These are phyloP conservation scores for Casuarius casuarius DNA, from an alignment of 2,113 vertebrate species.

Conservation along the genomic window DNA sequence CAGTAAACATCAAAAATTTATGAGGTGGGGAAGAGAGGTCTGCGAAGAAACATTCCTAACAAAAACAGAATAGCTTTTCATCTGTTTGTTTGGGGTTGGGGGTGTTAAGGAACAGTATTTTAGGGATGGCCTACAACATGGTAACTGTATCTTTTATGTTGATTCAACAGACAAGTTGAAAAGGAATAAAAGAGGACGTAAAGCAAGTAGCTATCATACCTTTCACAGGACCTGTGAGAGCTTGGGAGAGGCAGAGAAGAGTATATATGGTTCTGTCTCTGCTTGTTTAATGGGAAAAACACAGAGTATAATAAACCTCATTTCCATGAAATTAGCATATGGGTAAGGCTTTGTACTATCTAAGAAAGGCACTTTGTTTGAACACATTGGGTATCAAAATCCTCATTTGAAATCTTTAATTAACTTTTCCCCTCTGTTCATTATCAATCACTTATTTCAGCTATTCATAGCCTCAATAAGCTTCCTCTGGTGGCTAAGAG, in stretches of 20 bases:
- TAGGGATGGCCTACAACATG: background rate
- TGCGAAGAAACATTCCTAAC: background rate
- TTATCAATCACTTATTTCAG: constrained; percentile 61
- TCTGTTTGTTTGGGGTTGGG: too few relatives aligned
- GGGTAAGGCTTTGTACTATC: constrained; percentile 54
- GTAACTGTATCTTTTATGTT: background rate
- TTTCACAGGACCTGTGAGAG: constrained; percentile 57
- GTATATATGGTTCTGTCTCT: constrained; percentile 9
- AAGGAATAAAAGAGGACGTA: constrained; percentile 41
- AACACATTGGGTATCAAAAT: constrained; percentile 64
- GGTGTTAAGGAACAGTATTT: background rate
- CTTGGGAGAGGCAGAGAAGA: background rate
- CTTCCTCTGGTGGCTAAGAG: constrained; percentile 59
- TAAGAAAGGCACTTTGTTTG: constrained; percentile 68
- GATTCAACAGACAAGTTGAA: constrained; percentile 22
- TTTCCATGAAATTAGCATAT: constrained; percentile 68
- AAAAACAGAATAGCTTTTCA: background rate
- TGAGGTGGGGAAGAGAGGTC: background rate
- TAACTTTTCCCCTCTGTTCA: constrained; percentile 59
- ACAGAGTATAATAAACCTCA: constrained; percentile 56
- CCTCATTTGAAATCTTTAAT: constrained; percentile 72
- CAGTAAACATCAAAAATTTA: background rate
- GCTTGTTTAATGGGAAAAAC: constrained; percentile 59
- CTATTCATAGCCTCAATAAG: constrained; percentile 40
- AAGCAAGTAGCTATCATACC: constrained; percentile 56